A percentile compares a stretch with the other conserved stretches of the same genome.
These are phyloP conservation scores for Pogonophryne albipinna DNA, from an alignment of 2,797 vertebrate species.

Conservation along the genomic window DNA sequence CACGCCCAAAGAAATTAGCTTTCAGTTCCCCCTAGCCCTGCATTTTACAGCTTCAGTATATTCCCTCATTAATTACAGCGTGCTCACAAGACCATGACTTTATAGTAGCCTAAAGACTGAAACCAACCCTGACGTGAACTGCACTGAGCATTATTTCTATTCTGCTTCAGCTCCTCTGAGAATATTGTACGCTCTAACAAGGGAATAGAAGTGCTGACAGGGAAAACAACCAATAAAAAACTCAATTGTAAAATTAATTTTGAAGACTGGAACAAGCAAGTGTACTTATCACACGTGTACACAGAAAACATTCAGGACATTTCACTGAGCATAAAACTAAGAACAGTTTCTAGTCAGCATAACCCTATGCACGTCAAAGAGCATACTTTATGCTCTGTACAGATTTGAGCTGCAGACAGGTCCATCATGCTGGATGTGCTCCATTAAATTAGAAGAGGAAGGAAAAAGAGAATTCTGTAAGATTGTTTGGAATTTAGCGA, in stretches of 20 bases:
- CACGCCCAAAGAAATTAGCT: not conserved
- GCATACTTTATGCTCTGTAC: not conserved
- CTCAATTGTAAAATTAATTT: not conserved
- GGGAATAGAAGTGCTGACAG: not conserved
- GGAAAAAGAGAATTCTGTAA: not conserved
- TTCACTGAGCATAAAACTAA: slow-evolving; percentile 17
- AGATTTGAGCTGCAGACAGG: slow-evolving; percentile 22
- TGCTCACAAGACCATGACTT: slow-evolving; percentile 38
- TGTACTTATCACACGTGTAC: not conserved
- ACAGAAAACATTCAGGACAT: not conserved
- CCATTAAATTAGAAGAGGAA: too few species aligned
- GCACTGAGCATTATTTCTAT: slow-evolving; percentile 35
- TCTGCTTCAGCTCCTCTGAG: slow-evolving; percentile 19
- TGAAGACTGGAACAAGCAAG: slow-evolving; percentile 1
- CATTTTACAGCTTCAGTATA: slow-evolving; percentile 25
- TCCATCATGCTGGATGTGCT: not conserved
- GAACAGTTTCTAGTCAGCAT: slow-evolving; percentile 16
- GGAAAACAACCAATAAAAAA: slow-evolving; percentile 16
- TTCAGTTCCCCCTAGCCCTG: slow-evolving; percentile 6
- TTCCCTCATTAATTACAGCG: slow-evolving; percentile 49
- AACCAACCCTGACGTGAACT: slow-evolving; percentile 21
- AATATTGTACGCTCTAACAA: slow-evolving; percentile 10
- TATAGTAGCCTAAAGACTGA: slow-evolving; percentile 22
- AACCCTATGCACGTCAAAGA: slow-evolving; percentile 13
- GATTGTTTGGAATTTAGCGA: slow-evolving; percentile 3